phyloP scores from a whole-genome alignment of 2,797 vertebrate genomes.

The Miichthys miiuy region DNA sequence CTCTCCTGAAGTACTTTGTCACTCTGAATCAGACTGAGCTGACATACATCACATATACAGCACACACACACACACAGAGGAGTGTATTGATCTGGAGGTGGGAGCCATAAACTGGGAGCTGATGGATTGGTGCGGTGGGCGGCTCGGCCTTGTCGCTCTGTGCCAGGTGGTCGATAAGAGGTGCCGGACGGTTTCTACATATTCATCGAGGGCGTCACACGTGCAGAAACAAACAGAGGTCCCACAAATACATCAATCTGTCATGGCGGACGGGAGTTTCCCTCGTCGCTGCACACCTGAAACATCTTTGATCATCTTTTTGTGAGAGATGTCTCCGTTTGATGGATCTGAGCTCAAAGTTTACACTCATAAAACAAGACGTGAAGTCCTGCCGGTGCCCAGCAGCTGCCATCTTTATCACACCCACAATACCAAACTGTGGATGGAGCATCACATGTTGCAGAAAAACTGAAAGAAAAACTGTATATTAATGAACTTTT shows the following conservation, averaged over 20 bases:
- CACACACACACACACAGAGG: slow-evolving; percentile 17
- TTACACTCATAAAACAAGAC: no score
- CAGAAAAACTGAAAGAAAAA: no score
- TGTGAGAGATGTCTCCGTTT: neutral
- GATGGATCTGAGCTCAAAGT: neutral
- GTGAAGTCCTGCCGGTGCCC: no score
- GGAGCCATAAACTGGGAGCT: slow-evolving; percentile 67
- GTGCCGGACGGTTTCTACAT: slow-evolving; percentile 25
- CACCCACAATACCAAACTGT: no score
- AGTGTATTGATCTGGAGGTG: slow-evolving; percentile 74
- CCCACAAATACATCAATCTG: neutral
- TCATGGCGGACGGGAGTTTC: neutral
- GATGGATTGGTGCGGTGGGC: slow-evolving; percentile 73
- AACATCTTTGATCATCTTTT: neutral
- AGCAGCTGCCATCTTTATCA: no score
- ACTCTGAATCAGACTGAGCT: slow-evolving; percentile 48
- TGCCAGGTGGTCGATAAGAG: slow-evolving; percentile 53
- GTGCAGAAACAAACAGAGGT: slow-evolving; percentile 16
- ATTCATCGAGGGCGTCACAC: slow-evolving; percentile 24
- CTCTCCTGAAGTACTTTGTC: slow-evolving; percentile 49
- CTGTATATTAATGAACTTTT: no score
- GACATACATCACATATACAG: slow-evolving; percentile 31
- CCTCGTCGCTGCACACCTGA: no score
- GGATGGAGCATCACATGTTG: no score
- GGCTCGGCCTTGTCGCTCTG: slow-evolving; percentile 63